Percentiles rank a stretch among this genome's conserved stretches.
phyloP scores from a whole-genome alignment of 2,797 vertebrate species.

The Tapirus indicus region DNA sequence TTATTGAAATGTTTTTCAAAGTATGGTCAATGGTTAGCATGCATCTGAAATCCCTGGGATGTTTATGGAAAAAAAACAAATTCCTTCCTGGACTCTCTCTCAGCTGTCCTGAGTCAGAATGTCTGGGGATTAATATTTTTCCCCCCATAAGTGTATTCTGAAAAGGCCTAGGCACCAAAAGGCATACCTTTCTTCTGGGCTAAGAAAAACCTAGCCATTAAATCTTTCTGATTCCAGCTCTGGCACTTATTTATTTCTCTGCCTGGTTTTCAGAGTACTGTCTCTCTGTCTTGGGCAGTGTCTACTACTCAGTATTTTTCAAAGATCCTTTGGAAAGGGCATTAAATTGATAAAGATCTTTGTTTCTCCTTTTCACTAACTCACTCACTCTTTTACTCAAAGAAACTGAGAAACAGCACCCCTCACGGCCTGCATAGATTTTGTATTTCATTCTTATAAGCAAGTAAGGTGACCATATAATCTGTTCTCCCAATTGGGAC shows the following conservation, averaged over 20 bases:
- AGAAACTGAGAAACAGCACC: neutral
- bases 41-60: neutral
- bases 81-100: neutral
- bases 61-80: neutral
- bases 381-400: slow-evolving; percentile 18
- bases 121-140: slow-evolving; percentile 37
- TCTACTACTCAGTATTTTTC: slow-evolving; percentile 50
- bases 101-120: neutral
- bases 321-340: slow-evolving; percentile 45
- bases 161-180: neutral
- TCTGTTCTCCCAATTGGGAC: neutral
- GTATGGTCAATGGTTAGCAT: neutral
- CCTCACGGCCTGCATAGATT: slow-evolving; percentile 2
- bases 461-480: slow-evolving; percentile 43
- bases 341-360: slow-evolving; percentile 53
- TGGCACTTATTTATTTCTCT: neutral
- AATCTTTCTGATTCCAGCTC: neutral
- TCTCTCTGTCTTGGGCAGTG: neutral
- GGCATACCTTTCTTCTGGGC: neutral
- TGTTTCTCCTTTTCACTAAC: slow-evolving; percentile 23
- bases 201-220: slow-evolving; percentile 58
- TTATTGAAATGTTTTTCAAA: slow-evolving; percentile 49
- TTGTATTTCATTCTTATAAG: slow-evolving; percentile 58
- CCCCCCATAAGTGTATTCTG: neutral
- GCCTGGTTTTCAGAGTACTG: slow-evolving; percentile 19